Conservation (phyloP, 1,140 invertebrate species). For the Drosophila melanica region DNA sequence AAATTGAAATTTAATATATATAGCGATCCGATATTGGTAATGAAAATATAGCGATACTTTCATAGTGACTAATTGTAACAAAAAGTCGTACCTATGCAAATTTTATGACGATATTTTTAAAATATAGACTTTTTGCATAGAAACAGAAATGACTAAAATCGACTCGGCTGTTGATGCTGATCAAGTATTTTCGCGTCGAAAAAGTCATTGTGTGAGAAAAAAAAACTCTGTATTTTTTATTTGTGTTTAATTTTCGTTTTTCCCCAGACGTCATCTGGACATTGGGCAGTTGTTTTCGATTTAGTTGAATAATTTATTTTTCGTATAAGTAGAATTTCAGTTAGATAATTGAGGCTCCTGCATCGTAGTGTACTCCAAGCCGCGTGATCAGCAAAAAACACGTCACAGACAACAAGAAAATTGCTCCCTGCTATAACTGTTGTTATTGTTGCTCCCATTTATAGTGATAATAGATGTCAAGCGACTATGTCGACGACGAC, state of each 20-base stretch:
- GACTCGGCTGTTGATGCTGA: too few species aligned
- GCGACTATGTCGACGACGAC: slow-evolving; percentile 9
- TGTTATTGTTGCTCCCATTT: slow-evolving; percentile 42
- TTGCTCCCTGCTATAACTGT: slow-evolving; percentile 25
- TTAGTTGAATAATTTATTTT: neutral
- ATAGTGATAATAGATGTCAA: slow-evolving; percentile 66
- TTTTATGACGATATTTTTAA: too few species aligned
- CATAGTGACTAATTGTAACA: too few species aligned
- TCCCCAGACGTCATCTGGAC: neutral
- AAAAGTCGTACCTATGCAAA: too few species aligned
- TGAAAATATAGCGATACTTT: too few species aligned
- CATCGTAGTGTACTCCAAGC: slow-evolving; percentile 6
- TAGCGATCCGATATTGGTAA: too few species aligned
- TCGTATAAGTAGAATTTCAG: neutral
- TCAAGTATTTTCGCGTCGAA: too few species aligned
- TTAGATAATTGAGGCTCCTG: slow-evolving; percentile 1
- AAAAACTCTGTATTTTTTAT: too few species aligned
- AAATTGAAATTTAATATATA: too few species aligned
- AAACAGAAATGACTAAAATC: too few species aligned
- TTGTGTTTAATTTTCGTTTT: slow-evolving; percentile 17
- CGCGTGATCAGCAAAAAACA: slow-evolving; percentile 51
- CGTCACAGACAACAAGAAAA: slow-evolving; percentile 37
- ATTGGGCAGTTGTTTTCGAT: neutral
- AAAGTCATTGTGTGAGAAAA: too few species aligned
- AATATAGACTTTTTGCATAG: too few species aligned